These are phyloP conservation scores for Chlorodrepanis virens DNA, from an alignment of 2,113 vertebrate genomes.

Conservation along the genomic window DNA sequence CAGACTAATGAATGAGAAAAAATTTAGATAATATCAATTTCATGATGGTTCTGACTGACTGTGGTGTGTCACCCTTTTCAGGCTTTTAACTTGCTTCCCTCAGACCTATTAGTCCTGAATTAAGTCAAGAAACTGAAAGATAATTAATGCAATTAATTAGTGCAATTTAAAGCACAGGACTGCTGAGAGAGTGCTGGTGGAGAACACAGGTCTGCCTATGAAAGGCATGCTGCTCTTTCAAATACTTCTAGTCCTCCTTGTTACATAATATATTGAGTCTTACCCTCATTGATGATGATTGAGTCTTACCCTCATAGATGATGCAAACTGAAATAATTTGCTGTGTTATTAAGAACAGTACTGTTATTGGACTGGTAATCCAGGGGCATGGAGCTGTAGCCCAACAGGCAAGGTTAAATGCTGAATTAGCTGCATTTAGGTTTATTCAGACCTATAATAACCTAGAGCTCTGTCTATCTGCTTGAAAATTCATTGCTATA, in stretches of 20 bases:
- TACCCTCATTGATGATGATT: not conserved
- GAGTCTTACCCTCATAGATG: not conserved
- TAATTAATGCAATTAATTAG: not conserved
- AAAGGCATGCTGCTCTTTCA: not conserved
- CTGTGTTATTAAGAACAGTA: not conserved
- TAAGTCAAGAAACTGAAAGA: not conserved
- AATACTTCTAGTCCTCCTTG: not conserved
- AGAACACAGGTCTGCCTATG: not conserved
- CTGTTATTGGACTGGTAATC: not conserved
- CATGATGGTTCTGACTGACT: not conserved
- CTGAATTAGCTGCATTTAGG: not conserved
- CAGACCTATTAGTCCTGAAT: not conserved
- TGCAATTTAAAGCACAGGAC: not conserved
- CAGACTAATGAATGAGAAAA: not conserved
- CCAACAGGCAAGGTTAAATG: not conserved
- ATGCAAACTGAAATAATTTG: not conserved
- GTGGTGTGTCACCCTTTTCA: not conserved
- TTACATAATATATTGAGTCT: not conserved
- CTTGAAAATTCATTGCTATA: not conserved
- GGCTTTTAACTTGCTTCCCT: not conserved
- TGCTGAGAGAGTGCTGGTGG: not conserved
- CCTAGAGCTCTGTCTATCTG: not conserved
- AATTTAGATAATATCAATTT: rapidly evolving
- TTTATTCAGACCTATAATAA: not conserved
- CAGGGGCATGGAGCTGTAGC: not conserved